Evolutionary conservation across 1,140 invertebrate genomes (phyloP).

Genomic region (Drosophila arawakana): DNA sequence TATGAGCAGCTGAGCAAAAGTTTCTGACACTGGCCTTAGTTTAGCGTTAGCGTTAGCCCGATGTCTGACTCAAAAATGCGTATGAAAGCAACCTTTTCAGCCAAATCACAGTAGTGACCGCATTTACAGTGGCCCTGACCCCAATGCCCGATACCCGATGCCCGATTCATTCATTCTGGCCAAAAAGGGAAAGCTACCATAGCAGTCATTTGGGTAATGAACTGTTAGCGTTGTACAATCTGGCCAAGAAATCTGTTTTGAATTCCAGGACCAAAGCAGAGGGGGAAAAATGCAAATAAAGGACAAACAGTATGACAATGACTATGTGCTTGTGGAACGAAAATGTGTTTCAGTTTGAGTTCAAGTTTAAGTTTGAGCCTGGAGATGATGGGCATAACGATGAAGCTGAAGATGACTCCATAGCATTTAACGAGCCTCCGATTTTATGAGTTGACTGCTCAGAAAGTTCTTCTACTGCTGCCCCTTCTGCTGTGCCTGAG

Average conservation of each 20-base stretch:
- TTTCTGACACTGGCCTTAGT: conserved; percentile 40
- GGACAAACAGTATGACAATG: conserved; percentile 11
- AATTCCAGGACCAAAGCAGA: conserved; percentile 60
- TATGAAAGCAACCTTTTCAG: conserved; percentile 57
- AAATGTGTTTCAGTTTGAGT: background rate
- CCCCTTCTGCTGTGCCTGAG: background rate
- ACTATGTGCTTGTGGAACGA: background rate
- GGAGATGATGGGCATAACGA: conserved; percentile 7
- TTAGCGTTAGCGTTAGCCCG: background rate
- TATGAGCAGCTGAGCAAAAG: conserved; percentile 49
- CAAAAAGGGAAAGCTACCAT: background rate
- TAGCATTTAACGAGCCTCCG: conserved; percentile 43
- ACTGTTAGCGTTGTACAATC: conserved; percentile 79
- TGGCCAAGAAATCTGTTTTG: conserved; percentile 80
- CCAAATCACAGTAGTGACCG: conserved; percentile 38
- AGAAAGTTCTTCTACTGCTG: background rate
- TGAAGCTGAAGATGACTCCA: conserved; percentile 6
- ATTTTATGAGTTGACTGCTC: conserved; percentile 39
- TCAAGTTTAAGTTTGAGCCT: background rate
- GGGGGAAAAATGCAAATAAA: conserved; percentile 72
- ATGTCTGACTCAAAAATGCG: conserved; percentile 42
- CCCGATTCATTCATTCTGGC: background rate
- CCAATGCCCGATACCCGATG: background rate
- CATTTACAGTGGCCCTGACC: background rate
- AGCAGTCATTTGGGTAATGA: conserved; percentile 80